phyloP scores from a whole-genome alignment of 1,140 invertebrate species.

The Microvelia longipes region DNA sequence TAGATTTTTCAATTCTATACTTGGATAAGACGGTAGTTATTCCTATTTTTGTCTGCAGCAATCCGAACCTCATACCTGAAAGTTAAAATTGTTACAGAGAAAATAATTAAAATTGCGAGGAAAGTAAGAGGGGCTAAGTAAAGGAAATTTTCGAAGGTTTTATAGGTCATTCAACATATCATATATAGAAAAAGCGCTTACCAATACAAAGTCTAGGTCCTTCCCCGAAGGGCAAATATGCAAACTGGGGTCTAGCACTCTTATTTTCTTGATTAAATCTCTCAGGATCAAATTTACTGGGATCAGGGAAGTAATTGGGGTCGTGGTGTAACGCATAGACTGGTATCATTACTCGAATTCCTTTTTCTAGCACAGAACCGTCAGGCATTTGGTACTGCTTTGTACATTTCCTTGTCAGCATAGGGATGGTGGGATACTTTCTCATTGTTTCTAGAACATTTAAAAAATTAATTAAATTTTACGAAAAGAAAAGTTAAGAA shows the following conservation, averaged over 20 bases:
- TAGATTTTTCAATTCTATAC: not conserved
- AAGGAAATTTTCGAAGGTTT: too few species aligned
- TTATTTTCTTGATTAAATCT: constrained; percentile 24
- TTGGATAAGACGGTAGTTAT: not conserved
- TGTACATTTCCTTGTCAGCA: constrained; percentile 33
- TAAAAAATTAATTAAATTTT: not conserved
- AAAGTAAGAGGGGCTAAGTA: too few species aligned
- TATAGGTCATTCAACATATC: too few species aligned
- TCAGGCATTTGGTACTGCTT: constrained; percentile 28
- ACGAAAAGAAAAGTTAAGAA: not conserved
- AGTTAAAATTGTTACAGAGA: too few species aligned
- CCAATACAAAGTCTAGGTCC: constrained; percentile 62
- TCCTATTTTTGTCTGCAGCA: not conserved
- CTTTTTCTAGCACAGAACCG: constrained; percentile 22
- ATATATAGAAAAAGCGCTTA: constrained; percentile 26
- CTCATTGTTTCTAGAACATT: constrained; percentile 35
- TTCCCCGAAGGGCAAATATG: constrained; percentile 60
- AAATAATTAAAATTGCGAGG: too few species aligned
- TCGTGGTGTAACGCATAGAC: constrained; percentile 32
- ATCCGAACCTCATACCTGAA: not conserved
- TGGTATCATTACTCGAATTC: constrained; percentile 27
- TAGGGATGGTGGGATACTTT: constrained; percentile 35
- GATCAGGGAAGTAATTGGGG: constrained; percentile 28
- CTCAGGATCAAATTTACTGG: constrained; percentile 30
- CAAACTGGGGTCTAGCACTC: constrained; percentile 22